Conservation (phyloP, 2,888 invertebrate species). For the Clanis bilineata region DNA sequence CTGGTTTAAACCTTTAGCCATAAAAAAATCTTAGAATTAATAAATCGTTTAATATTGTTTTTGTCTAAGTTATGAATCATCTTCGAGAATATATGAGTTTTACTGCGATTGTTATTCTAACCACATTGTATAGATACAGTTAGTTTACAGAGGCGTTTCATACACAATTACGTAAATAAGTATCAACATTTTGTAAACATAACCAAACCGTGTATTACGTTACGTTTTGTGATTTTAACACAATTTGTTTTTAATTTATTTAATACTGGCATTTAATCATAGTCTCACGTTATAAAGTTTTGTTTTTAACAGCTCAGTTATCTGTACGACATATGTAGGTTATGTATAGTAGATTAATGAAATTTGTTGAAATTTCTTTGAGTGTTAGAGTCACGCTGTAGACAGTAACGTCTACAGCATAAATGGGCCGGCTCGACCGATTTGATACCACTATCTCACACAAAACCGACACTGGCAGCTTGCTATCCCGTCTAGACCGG, state of each 20-base stretch:
- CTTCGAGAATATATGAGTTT: neutral
- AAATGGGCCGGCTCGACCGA: too few relatives aligned
- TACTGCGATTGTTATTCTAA: neutral
- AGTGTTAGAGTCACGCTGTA: too few relatives aligned
- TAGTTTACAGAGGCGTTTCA: conserved; percentile 14
- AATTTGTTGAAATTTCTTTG: too few relatives aligned
- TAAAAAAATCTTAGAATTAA: neutral
- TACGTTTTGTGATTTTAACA: neutral
- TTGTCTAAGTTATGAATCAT: conserved; percentile 4
- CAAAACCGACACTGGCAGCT: too few relatives aligned
- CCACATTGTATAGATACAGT: conserved; percentile 6
- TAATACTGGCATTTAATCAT: neutral
- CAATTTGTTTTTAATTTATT: neutral
- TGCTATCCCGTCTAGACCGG: too few relatives aligned
- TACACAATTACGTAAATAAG: conserved; percentile 8
- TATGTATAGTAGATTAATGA: too few relatives aligned
- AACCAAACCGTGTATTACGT: conserved; percentile 11
- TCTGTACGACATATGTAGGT: too few relatives aligned
- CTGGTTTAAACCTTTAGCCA: neutral
- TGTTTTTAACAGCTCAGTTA: too few relatives aligned
- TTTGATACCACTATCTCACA: too few relatives aligned
- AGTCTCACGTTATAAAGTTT: too few relatives aligned
- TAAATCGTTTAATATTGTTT: neutral
- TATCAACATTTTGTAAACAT: conserved; percentile 13
- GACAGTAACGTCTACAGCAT: too few relatives aligned